Percentiles rank a stretch among this genome's conserved stretches.
phyloP scores from a whole-genome alignment of 2,113 vertebrate species.

The Antennarius striatus region DNA sequence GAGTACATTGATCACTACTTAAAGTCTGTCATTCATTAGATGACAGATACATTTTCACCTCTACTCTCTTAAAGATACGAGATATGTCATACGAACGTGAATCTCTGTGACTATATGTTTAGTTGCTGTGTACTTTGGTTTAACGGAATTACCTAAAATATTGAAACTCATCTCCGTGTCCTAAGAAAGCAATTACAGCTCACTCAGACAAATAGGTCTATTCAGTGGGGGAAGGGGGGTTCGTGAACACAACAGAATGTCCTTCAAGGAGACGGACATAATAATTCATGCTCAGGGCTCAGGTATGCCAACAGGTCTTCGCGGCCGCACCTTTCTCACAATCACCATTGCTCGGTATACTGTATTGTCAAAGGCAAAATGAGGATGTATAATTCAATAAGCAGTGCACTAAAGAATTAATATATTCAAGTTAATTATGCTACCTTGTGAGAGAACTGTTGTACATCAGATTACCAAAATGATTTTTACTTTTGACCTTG shows the following conservation, averaged over 20 bases:
- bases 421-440: slow-evolving; percentile 88
- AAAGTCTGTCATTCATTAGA: too few relatives aligned
- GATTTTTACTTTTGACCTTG: slow-evolving; percentile 74
- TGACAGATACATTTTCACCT: too few relatives aligned
- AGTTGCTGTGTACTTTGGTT: slow-evolving; percentile 3
- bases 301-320: slow-evolving; percentile 69
- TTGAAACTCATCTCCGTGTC: slow-evolving; percentile 38
- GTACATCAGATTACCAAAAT: slow-evolving; percentile 70
- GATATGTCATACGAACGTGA: too few relatives aligned
- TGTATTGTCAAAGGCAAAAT: slow-evolving; percentile 71
- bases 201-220: slow-evolving; percentile 52
- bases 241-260: slow-evolving; percentile 52
- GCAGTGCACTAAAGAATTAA: slow-evolving; percentile 87
- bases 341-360: slow-evolving; percentile 55
- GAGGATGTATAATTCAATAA: slow-evolving; percentile 86
- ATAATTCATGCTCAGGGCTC: slow-evolving; percentile 71
- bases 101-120: too few relatives aligned
- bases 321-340: slow-evolving; percentile 57
- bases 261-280: slow-evolving; percentile 64
- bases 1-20: too few relatives aligned
- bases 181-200: slow-evolving; percentile 67
- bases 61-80: too few relatives aligned
- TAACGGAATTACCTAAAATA: slow-evolving; percentile 30
- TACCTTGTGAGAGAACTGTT: slow-evolving; percentile 65
- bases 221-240: slow-evolving; percentile 33